Evolutionary conservation across 2,113 vertebrate genomes (phyloP).

Genomic region (Ailurus styani): DNA sequence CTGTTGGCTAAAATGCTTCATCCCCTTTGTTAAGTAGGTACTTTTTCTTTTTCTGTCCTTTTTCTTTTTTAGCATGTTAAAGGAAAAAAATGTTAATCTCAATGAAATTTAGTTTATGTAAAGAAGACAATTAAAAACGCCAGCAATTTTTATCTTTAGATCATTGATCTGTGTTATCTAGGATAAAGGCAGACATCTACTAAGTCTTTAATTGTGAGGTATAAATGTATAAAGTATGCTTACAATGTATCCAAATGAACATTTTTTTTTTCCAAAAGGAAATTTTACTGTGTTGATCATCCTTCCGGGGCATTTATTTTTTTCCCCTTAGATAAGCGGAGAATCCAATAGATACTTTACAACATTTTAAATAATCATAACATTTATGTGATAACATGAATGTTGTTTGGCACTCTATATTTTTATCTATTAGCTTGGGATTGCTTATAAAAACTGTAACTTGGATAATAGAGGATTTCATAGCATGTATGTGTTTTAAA

Average conservation of each 20-base stretch:
- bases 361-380: slow-evolving; percentile 25
- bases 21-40: background rate
- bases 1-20: background rate
- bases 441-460: background rate
- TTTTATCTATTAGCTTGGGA: background rate
- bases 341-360: background rate
- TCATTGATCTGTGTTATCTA: background rate
- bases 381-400: background rate
- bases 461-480: background rate
- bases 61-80: background rate
- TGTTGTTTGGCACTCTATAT: background rate
- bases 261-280: background rate
- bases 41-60: background rate
- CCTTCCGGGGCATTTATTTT: background rate
- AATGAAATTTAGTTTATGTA: background rate
- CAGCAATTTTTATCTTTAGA: background rate
- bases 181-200: background rate
- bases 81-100: background rate
- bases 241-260: background rate
- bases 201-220: background rate
- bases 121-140: background rate
- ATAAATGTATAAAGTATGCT: background rate
- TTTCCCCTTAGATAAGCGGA: background rate
- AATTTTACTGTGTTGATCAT: background rate
- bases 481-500: background rate